Base-by-base conservation (phyloP, 2,113 vertebrate genomes). In the Empidonax alnorum region DNA sequence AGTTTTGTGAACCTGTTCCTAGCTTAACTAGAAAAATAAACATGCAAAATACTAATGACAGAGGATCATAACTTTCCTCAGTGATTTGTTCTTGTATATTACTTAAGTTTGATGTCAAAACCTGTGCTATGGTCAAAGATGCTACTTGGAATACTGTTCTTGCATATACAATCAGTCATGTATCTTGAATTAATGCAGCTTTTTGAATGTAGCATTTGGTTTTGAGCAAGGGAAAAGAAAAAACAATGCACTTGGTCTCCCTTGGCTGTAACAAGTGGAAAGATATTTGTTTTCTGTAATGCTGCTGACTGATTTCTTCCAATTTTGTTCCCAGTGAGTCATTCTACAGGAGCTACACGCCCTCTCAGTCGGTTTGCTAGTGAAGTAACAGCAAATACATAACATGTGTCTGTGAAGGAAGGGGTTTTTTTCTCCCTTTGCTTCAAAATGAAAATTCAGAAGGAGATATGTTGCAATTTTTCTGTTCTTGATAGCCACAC, bases 271-370 rank as follows among this genome's bases (percentile, higher is more conserved):
- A 75, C 52, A 87, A 89, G 41, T 72, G 52, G 87, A 87, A 92
- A 44, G 44, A 52, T 90, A 52, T 68, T 93, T 94, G 47, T 68
- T 93, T 94, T 80, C 53, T 77, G 41, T 68, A 68, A 53, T 44
- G 83, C 41, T 56, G 19, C 75, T 87, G 61, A 83, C 62, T 66
- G 55, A 80, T 92, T 83, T 78, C 76, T 88, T 81, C 84, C 9
- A 6, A 6, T 74, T 91, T 91, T 92, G 10, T 89, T 94, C 66
- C 58, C n/a, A 81, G 8, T 89, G 89, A 90, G 59, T 95, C 90
- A 93, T 71, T 50, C 49, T 53, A 49, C 19, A 27, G 52, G 85
- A 76, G 23, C 77, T 68, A 61, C 6, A 4, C 69, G n/a, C 49
- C 10, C 20, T 74, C 14, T 74, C 17, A 53, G n/a, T 56, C 18